Evolutionary conservation across 1,140 invertebrate genomes (phyloP).

Genomic region (Bursaphelenchus mucronatus): DNA sequence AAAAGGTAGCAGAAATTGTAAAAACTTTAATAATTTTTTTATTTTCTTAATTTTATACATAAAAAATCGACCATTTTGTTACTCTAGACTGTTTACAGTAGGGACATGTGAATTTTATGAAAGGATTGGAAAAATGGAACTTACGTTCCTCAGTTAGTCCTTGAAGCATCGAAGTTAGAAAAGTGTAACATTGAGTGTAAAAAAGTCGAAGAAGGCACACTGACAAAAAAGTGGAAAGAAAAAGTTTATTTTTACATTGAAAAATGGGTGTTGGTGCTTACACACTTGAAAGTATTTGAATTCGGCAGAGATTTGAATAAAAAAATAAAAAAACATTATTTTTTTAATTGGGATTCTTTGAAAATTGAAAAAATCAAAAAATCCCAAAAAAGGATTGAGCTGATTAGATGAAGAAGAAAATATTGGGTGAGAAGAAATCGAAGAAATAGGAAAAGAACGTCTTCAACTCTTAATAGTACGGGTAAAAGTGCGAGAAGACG

Average conservation of each 20-base stretch:
- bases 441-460: conserved; percentile 12
- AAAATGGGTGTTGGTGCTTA: no score
- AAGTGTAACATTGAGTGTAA: neutral
- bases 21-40: no score
- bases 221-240: conserved; percentile 9
- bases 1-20: no score
- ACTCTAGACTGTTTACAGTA: no score
- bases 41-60: no score
- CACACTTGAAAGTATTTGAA: no score
- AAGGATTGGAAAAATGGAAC: neutral
- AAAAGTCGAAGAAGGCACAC: conserved; percentile 20
- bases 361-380: neutral
- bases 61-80: no score
- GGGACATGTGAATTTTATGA: no score
- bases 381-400: no score
- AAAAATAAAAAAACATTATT: neutral
- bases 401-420: no score
- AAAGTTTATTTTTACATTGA: neutral
- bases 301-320: neutral
- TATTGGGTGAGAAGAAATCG: conserved; percentile 1
- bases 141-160: neutral
- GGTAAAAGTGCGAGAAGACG: conserved; percentile 59
- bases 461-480: conserved; percentile 50
- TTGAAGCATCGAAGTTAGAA: conserved; percentile 2
- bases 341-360: conserved; percentile 1